Conservation (phyloP, 2,113 vertebrate species). For the Saimiri boliviensis region DNA sequence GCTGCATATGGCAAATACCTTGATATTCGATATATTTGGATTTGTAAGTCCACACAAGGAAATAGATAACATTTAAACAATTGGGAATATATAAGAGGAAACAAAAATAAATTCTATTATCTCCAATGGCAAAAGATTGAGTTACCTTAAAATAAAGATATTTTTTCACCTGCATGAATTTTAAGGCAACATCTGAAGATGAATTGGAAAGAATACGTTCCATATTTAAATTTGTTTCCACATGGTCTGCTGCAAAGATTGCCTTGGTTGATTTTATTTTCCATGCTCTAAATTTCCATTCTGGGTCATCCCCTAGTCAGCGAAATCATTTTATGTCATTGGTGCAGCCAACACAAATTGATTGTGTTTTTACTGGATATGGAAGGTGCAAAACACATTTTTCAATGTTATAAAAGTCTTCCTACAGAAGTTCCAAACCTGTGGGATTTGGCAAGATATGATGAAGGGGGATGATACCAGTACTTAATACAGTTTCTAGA, state of each 20-base stretch:
- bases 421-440: neutral
- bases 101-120: neutral
- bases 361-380: constrained; percentile 16
- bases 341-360: neutral
- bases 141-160: constrained; percentile 26
- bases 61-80: constrained; percentile 2
- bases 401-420: constrained; percentile 44
- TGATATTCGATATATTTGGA: constrained; percentile 28
- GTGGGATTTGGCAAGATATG: neutral
- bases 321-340: constrained; percentile 25
- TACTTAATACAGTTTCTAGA: neutral
- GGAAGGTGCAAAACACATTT: constrained; percentile 11
- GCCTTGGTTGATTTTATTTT: constrained; percentile 51
- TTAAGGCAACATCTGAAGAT: constrained; percentile 29
- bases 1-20: neutral
- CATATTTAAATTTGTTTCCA: constrained; percentile 41
- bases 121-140: neutral
- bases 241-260: constrained; percentile 12
- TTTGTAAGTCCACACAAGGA: neutral
- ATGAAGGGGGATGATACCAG: neutral
- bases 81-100: neutral
- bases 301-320: neutral
- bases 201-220: neutral
- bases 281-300: constrained; percentile 31
- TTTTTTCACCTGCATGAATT: neutral